Evolutionary conservation across 2,797 vertebrate species (phyloP), one percentile per base, ranked within the genome.

Genomic region (Glyptemys insculpta): DNA sequence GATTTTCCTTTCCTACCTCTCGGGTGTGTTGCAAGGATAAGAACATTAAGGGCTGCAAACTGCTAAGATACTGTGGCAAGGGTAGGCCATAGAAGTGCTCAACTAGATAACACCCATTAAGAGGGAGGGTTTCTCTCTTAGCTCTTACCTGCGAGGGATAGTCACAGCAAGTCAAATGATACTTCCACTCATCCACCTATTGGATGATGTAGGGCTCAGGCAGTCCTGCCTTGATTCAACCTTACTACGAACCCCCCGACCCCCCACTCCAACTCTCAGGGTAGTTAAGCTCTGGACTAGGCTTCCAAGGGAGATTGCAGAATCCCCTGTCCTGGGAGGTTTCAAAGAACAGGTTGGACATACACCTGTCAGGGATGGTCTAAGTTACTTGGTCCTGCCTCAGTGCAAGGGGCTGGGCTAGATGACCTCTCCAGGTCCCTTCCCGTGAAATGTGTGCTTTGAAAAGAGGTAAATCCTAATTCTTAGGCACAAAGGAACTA

Each of bases 91-190:
- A 76, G 27, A 47, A 92, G 0, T 0, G 2, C 19, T 76, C 6
- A 47, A 53, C 53, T 68, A 79, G 57, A 79, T 2, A 54, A n/a
- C 19, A 85, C 3, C n/a, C 1, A 15, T 1, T 6, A 4, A 12
- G 74, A 8, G 29, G 0, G 27, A 0, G 7, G 16, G 1, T 37
- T 4, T 47, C 12, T 54, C 76, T 65, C 54, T 85, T 14, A 23
- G 12, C 1, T 21, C 5, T 54, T 79, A 68, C 31, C 10, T 53
- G 4, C 25, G 90, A 1, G 41, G 7, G 4, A 87, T 0, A 4
- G 0, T 25, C 4, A 3, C 86, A 1, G 0, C 78, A 3, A 87
- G 79, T n/a, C 1, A 1, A 37, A 44, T 14, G 18, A 54, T 68
- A 83, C 25, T 80, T 15, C 82, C 31, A 4, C 79, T 0, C 0